Percentiles rank a stretch among this genome's conserved stretches.
These are phyloP conservation scores for Heliconius melpomene DNA, from an alignment of 1,140 invertebrate genomes.

Conservation along the genomic window DNA sequence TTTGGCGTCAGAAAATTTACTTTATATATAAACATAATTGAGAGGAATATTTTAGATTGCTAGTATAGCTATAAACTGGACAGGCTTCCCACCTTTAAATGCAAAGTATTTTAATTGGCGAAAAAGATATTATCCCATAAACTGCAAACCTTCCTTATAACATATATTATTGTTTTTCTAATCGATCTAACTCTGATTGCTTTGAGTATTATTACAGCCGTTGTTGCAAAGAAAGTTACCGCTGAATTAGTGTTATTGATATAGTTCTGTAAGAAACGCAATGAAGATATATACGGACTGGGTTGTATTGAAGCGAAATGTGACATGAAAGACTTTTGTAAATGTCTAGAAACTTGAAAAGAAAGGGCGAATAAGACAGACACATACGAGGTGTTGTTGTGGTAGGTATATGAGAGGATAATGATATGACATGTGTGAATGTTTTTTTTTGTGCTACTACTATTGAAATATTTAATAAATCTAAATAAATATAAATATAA, in stretches of 20 bases:
- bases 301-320: background rate
- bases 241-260: slow-evolving; percentile 18
- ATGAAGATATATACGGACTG: background rate
- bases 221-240: slow-evolving; percentile 11
- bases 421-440: background rate
- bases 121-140: background rate
- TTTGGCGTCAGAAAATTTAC: no score
- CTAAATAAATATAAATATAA: no score
- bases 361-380: background rate
- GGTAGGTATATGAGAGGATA: background rate
- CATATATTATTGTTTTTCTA: slow-evolving; percentile 41
- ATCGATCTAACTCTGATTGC: slow-evolving; percentile 69
- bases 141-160: background rate
- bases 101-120: background rate
- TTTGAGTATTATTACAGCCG: slow-evolving; percentile 20
- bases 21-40: no score
- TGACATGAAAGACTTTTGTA: background rate
- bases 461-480: background rate
- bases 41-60: background rate
- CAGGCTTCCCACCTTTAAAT: background rate
- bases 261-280: slow-evolving; percentile 14
- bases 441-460: background rate
- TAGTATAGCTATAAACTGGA: background rate
- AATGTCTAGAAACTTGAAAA: background rate
- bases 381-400: background rate